Conservation (phyloP, 2,797 vertebrate species). For the Neomorphus geoffroyi region DNA sequence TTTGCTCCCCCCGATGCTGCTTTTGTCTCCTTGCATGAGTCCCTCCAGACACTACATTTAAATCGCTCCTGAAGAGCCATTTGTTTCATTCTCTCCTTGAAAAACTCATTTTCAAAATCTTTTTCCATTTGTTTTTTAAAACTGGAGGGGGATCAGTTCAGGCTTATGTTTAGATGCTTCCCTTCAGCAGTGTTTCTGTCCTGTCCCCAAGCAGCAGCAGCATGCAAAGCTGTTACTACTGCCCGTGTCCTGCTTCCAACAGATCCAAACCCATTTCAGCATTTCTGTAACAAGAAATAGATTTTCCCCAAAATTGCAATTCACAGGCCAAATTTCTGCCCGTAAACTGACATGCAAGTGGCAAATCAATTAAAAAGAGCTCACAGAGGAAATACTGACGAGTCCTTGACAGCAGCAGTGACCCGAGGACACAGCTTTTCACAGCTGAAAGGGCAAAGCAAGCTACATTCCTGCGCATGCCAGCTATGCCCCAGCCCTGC, state of each 20-base stretch:
- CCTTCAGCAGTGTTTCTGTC: neutral
- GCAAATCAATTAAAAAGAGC: neutral
- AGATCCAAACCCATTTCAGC: neutral
- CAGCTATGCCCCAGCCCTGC: constrained; percentile 9
- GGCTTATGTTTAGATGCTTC: neutral
- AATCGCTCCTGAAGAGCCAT: constrained; percentile 13
- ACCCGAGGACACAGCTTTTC: constrained; percentile 35
- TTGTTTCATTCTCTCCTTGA: constrained; percentile 14
- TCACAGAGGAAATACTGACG: constrained; percentile 27
- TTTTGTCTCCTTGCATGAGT: constrained; percentile 23
- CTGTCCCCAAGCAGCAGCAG: neutral
- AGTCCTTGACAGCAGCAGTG: constrained; percentile 28
- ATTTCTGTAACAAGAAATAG: neutral
- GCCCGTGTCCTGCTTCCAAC: neutral
- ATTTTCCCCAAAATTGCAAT: constrained; percentile 3
- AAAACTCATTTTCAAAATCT: neutral
- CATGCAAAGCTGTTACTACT: neutral
- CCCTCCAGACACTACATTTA: constrained; percentile 34
- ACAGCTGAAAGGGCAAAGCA: constrained; percentile 54
- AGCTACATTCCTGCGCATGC: neutral
- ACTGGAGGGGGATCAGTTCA: neutral
- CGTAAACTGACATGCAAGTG: neutral
- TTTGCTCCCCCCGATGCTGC: neutral
- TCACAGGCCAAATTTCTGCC: neutral
- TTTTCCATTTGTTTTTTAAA: constrained; percentile 40